A percentile compares a stretch with the other conserved stretches of the same genome.
phyloP scores from a whole-genome alignment of 2,797 vertebrate species.

The Tangara arthus region DNA sequence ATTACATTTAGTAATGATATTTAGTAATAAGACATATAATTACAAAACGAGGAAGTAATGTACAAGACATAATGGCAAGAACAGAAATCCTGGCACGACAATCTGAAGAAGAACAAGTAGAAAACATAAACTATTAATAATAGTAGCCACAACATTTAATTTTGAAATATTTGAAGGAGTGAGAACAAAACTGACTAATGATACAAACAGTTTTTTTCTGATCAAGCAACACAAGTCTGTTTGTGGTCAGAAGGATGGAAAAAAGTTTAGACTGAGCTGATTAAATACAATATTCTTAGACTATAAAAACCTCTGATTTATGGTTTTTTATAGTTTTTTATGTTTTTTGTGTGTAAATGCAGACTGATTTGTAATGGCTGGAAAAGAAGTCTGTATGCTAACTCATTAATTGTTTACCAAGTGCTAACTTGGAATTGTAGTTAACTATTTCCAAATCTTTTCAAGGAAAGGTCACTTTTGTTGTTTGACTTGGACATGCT shows the following conservation, averaged over 20 bases:
- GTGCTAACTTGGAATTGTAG: not conserved
- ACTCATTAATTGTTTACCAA: not conserved
- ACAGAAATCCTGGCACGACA: not conserved
- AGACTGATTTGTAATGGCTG: not conserved
- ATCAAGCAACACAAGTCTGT: not conserved
- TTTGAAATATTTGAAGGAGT: not conserved
- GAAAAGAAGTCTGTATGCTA: not conserved
- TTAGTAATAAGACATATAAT: not conserved
- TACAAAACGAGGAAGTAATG: not conserved
- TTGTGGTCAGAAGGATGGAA: not conserved
- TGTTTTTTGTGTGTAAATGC: not conserved
- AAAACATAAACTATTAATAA: not conserved
- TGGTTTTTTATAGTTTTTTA: not conserved
- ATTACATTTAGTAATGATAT: not conserved
- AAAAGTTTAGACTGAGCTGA: not conserved
- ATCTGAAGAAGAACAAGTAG: not conserved
- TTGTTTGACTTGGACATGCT: not conserved
- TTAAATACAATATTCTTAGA: not conserved
- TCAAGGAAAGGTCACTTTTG: not conserved
- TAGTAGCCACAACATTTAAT: not conserved
- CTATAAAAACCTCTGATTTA: not conserved
- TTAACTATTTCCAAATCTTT: not conserved
- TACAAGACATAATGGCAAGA: not conserved
- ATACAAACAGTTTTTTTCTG: not conserved
- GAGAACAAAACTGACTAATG: not conserved